Base-by-base conservation (phyloP, 2,113 vertebrate species). In the Colius striatus region DNA sequence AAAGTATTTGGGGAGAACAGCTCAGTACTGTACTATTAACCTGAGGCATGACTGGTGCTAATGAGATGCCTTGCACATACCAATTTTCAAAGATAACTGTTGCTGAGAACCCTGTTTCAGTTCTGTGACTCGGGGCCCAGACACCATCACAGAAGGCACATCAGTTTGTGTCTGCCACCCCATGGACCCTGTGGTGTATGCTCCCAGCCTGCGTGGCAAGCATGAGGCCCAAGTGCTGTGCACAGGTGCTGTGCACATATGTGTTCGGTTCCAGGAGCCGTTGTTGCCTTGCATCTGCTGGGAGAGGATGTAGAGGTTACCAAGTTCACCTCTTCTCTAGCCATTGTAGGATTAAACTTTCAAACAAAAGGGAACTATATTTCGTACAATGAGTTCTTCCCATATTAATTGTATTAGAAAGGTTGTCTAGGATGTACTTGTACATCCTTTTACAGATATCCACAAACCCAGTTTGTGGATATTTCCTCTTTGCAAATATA, bases 1-100 rank as follows among this genome's bases (percentile, higher is more conserved):
- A 81, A 47, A 87, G 91, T 70, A 89, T 75, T 73, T 3, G 4
- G 58, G 66, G 80, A 90, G 73, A 93, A 30, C 50, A 82, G 92
- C 73, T 90, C 79, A 22, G 48, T 53, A 87, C 93, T 91, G 87
- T 60, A 23, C 87, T 67, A 71, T 92, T 94, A 83, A 90, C 91
- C 87, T 93, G 63, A 54, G 68, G 48, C 34, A 54, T 54, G 85
- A 55, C 93, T 77, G 67, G 75, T 92, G 82, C 93, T 92, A 92
- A 94, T 38, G 2, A 94, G 87, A 66, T 91, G 82, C 90, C 82
- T 80, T 25, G 61, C 51, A n/a, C 8, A 0, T 86, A 71, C 75
- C 3, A 5, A 10, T 90, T 94, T 92, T 96, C 93, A 88, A 83
- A 95, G 85, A 5, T 67, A 63, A 58, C 79, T n/a, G 82, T 75